Base-by-base conservation (phyloP, 2,888 invertebrate genomes). In the Plebejus argus region DNA sequence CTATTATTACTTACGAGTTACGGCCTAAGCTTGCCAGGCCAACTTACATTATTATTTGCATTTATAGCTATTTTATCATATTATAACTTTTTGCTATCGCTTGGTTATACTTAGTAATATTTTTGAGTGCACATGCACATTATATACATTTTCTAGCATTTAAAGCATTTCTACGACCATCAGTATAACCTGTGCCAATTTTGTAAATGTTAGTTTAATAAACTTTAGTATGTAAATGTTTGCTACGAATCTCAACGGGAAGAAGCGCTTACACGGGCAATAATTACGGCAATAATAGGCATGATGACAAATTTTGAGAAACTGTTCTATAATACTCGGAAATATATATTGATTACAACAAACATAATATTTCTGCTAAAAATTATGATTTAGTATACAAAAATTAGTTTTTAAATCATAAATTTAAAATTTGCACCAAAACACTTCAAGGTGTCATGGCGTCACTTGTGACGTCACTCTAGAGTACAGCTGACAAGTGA, bases 121-220 rank as follows among this genome's bases (percentile, higher is more conserved):
- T 61, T 61, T 66, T 33, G 61, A 23, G 61, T 23, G 61, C 12
- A 23, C 3, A 12, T 23, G 10, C 61, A 61, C 58, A 58, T n/a
- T 58, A 58, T 18, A 28, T 10, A 18, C 15, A 66, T 23, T 61
- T 20, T 61, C 61, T 61, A 23, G 28, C 66, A 66, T 66, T 66
- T 28, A 23, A 4, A 8, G 66, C 66, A 66, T 66, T 66, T 66
- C 28, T 66, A 66, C 15, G 33, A 28, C 66, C 18, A 18, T 66
- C 66, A 66, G 66, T 66, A 66, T 66, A 6, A 28, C 28, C 18
- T 66, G 66, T 66, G 66, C 66, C 66, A 66, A 66, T 33, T 33
- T 28, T 66, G 66, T 66, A 66, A 66, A 66, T 61, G 66, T 66
- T 12, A 61, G 23, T 61, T 66, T 66, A 66, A 66, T 61, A 66